Evolutionary conservation across 2,888 invertebrate genomes (phyloP), one percentile per base, ranked within the genome.

Genomic region (Disparrhopalites patrizii): DNA sequence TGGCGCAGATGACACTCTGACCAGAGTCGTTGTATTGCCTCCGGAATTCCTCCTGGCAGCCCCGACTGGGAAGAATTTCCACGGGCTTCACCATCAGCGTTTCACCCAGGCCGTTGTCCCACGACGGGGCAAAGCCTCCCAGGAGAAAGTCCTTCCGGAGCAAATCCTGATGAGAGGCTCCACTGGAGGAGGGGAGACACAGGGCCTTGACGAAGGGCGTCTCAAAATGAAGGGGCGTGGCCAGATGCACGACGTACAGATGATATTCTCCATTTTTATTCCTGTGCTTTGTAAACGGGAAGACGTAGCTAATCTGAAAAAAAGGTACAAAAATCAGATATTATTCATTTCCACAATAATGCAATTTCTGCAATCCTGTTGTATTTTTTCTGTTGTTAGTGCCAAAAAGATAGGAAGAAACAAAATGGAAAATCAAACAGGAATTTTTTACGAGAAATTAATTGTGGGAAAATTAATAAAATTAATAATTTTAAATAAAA

Each of bases 201-300:
- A 55, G 10, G 3, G 55, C 55, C 10, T 30, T 27, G 4, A 30
- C 55, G 31, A 55, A 55, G 5, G 55, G 55, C 3, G 55, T 55
- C n/a, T 18, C 30, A 7, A 55, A 55, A 8, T 55, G 28, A 13
- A 55, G 20, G 5, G 18, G n/a, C 20, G 55, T 8, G 13, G 7
- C 20, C 8, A 55, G 27, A 27, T 30, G 55, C 2, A 55, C 30
- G 5, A 55, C 5, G 20, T 55, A 55, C 3, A 55, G 20, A n/a
- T 55, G 55, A 20, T 8, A 55, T 10, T 31, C 18, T 31, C 31
- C 15, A n/a, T 55, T 55, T n/a, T 55, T 33, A 3, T 30, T 3
- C 28, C n/a, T 13, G 18, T 55, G 55, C 10, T 31, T 18, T 2
- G 55, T 55, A n/a, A 10, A 55, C 4, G 55, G 55, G 3, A 55